Evolutionary conservation across 2,113 vertebrate species (phyloP), one percentile per base, ranked within the genome.

Genomic region (Rhegmatorhina hoffmannsi): DNA sequence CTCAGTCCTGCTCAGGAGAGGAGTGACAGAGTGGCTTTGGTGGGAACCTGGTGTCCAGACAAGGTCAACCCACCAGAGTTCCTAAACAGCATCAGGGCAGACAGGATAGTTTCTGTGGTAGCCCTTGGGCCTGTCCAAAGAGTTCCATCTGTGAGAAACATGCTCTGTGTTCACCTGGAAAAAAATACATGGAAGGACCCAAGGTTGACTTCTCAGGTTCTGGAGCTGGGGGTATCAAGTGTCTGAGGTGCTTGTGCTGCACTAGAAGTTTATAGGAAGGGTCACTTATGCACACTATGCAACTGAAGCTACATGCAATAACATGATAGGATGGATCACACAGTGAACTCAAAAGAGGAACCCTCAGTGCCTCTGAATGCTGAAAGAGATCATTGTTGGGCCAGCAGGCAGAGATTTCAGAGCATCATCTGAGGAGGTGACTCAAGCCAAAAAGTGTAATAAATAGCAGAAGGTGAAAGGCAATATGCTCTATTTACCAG

Each of bases 261-360:
- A 17, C 26, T 20, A 6, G 36, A 17, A 58, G 26, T 64, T 60
- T 11, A 4, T 0, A 70, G 59, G 13, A 84, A 26, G 10, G 26
- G 23, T 67, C 8, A 8, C 5, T 17, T 55, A 23, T 50, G 25
- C 24, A 60, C 17, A 9, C 43, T 13, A 20, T 56, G 28, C 46
- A 67, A 3, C 34, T 2, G 1, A 13, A 3, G 1, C 28, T 63
- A 4, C 8, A 0, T 46, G 33, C 29, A 64, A 17, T 79, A 24
- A 80, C 17, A 52, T 46, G 3, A 9, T 44, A n/a, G 50, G 4
- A 12, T 2, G 55, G 56, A 55, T 83, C 52, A 43, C 1, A 2
- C 49, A 21, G 3, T 1, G 1, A 23, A 5, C 52, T 75, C 36
- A 31, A 1, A 25, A 23, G n/a, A 38, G 33, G 33, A 90, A 17